A percentile compares a stretch with the other conserved stretches of the same genome.
These are phyloP conservation scores for Ganaspis brasiliensis DNA, from an alignment of 2,888 invertebrate species.

Conservation along the genomic window DNA sequence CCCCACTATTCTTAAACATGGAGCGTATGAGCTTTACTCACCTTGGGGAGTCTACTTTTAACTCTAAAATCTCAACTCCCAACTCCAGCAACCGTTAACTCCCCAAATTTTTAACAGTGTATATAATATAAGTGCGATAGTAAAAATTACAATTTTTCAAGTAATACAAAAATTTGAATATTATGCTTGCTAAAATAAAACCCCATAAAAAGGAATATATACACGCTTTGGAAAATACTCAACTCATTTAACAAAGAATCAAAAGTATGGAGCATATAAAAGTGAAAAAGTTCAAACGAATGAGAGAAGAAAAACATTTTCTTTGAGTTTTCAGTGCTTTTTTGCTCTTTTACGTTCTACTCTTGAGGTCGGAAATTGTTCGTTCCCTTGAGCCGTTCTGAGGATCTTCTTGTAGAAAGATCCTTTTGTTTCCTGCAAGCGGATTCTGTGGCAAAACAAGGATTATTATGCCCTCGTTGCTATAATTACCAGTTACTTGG, in stretches of 20 bases:
- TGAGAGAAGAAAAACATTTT: conserved; percentile 7
- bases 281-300: conserved; percentile 2
- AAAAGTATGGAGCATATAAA: neutral
- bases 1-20: too few species aligned
- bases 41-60: too few species aligned
- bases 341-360: conserved; percentile 19
- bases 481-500: conserved; percentile 53
- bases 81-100: too few species aligned
- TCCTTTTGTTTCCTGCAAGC: conserved; percentile 49
- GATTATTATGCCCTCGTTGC: conserved; percentile 52
- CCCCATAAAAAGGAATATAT: too few species aligned
- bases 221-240: neutral
- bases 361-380: conserved; percentile 24
- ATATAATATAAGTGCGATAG: too few species aligned
- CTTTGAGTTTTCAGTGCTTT: neutral
- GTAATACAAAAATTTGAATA: too few species aligned
- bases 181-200: too few species aligned
- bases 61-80: too few species aligned
- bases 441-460: conserved; percentile 43
- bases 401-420: conserved; percentile 20
- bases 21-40: too few species aligned
- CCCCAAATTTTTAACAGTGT: too few species aligned
- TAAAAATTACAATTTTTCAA: too few species aligned
- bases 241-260: neutral
- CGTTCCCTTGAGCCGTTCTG: conserved; percentile 9